Evolutionary conservation across 2,797 vertebrate genomes (phyloP).

Genomic region (Chrosomus eos): DNA sequence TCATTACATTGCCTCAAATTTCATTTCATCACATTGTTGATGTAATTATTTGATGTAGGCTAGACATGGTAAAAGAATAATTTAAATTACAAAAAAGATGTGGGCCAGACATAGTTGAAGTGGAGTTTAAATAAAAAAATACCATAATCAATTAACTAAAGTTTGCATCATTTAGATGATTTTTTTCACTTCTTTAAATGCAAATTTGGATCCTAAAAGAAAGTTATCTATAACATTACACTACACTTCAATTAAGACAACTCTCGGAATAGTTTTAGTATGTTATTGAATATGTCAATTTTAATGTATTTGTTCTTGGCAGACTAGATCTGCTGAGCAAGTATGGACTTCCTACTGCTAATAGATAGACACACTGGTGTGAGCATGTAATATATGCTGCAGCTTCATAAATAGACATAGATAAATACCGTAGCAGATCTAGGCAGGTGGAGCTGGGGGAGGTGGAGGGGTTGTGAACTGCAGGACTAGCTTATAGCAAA

Average conservation of each 20-base stretch:
- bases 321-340: not conserved
- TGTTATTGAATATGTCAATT: not conserved
- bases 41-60: slow-evolving; percentile 58
- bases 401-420: not conserved
- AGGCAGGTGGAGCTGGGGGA: not conserved
- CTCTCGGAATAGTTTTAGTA: not conserved
- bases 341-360: not conserved
- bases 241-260: not conserved
- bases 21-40: slow-evolving; percentile 50
- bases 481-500: not conserved
- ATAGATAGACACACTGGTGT: not conserved
- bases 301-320: not conserved
- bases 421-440: not conserved
- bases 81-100: slow-evolving; percentile 33
- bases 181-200: not conserved
- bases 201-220: not conserved
- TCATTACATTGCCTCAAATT: slow-evolving; percentile 46
- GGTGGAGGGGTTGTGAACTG: not conserved
- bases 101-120: not conserved
- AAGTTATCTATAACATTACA: not conserved
- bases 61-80: slow-evolving; percentile 1
- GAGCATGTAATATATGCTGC: not conserved
- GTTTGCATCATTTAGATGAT: slow-evolving; percentile 2
- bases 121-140: not conserved
- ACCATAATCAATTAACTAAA: not conserved